These are phyloP conservation scores for Aleiodes alternator DNA, from an alignment of 2,888 invertebrate genomes.

Conservation along the genomic window DNA sequence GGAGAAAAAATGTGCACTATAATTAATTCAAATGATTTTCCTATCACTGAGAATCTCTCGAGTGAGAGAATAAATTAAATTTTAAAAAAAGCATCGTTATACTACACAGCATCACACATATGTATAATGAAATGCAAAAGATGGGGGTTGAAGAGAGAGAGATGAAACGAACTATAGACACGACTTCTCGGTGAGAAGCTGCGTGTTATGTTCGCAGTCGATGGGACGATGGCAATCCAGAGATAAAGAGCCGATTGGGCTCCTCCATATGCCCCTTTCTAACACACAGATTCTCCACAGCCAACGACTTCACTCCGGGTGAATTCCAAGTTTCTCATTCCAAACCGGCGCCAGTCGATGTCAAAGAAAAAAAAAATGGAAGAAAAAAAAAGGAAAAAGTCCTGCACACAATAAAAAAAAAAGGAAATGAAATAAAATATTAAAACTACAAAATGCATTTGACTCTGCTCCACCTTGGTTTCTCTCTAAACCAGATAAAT, in stretches of 20 bases:
- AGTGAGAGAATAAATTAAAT: conserved; percentile 29
- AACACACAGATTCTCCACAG: conserved; percentile 38
- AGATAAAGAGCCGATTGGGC: conserved; percentile 59
- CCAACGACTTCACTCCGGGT: conserved; percentile 25
- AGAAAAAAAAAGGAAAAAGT: conserved; percentile 32
- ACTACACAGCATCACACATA: too few species aligned
- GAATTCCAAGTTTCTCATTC: conserved; percentile 42
- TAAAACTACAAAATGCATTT: conserved; percentile 35
- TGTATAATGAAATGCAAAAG: not conserved
- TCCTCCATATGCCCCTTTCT: conserved; percentile 39
- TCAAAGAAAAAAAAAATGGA: conserved; percentile 35
- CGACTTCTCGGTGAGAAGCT: conserved; percentile 52
- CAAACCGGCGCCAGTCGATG: conserved; percentile 46
- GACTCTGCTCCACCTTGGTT: conserved; percentile 42
- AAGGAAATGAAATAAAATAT: conserved; percentile 14
- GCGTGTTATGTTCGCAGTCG: conserved; percentile 57
- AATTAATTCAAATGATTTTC: conserved; percentile 21
- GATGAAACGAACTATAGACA: not conserved
- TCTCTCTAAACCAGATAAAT: conserved; percentile 45
- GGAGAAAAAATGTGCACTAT: not conserved
- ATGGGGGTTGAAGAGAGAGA: too few species aligned
- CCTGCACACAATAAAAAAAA: not conserved
- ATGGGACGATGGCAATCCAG: conserved; percentile 59
- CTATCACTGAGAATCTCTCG: not conserved
- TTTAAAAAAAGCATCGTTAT: conserved; percentile 19